Base-by-base conservation (phyloP, 2,797 vertebrate species). In the Malurus splendens region DNA sequence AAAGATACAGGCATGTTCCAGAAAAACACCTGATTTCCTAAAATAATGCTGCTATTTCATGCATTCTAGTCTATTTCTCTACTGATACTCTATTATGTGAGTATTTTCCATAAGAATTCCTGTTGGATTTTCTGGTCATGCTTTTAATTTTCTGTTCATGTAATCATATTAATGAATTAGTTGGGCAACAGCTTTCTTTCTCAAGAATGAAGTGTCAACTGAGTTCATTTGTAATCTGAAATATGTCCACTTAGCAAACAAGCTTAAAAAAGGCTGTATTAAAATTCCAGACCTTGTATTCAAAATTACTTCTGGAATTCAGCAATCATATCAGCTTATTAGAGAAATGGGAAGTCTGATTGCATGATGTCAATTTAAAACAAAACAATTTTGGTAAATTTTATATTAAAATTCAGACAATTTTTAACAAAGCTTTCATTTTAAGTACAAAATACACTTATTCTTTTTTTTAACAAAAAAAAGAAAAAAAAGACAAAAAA, bases 101-200 rank as follows among this genome's bases (percentile, higher is more conserved):
- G 14, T 39, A 82, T 17, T 82, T 75, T 59, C 14, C 1, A 30
- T 27, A 70, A 33, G 60, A 88, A 73, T 66, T 82, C 18, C 19
- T 60, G 16, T 25, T 76, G 67, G 74, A 73, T 82, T 91, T 90
- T 81, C 71, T 84, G 60, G n/a, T 82, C 14, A 57, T 45, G 45
- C 4, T 92, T 89, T 83, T 67, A 23, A 68, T 91, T 88, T 62
- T 90, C 64, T 79, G 19, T 74, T 90, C 32, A 51, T 60, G n/a
- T 84, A 86, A 93, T 86, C 64, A 79, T 60, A 82, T 67, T 82
- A 91, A 88, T 19, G 7, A 94, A 86, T 84, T 90, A 70, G 19
- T 84, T 7, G 10, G 24, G 18, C 70, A 70, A 38, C 55, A 65
- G 77, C 64, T 84, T 86, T 90, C 25, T 27, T 86, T 79, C 67